phyloP scores from a whole-genome alignment of 1,140 invertebrate genomes.

The Penaeus indicus region DNA sequence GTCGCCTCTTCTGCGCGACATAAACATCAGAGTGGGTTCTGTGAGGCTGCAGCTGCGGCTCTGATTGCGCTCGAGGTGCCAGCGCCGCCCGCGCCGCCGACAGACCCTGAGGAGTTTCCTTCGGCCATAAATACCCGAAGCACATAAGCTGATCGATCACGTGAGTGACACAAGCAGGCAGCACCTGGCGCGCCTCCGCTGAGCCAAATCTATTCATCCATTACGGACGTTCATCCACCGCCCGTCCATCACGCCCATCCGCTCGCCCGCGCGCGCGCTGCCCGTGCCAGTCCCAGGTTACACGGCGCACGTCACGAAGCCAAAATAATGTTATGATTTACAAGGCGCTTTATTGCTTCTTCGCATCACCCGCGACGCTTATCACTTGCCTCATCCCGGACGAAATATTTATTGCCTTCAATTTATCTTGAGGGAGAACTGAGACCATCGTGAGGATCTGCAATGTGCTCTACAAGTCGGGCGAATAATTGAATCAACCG shows the following conservation, averaged over 20 bases:
- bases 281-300: background rate
- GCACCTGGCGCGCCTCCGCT: too few relatives aligned
- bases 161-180: too few relatives aligned
- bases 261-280: slow-evolving; percentile 5
- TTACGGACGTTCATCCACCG: background rate
- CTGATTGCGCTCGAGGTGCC: background rate
- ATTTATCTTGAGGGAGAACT: too few relatives aligned
- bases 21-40: slow-evolving; percentile 2
- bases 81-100: background rate
- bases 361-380: slow-evolving; percentile 15
- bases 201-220: too few relatives aligned
- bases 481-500: too few relatives aligned
- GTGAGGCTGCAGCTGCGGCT: background rate
- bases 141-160: too few relatives aligned
- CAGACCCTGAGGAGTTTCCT: too few relatives aligned
- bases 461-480: too few relatives aligned
- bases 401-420: slow-evolving; percentile 5
- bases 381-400: background rate
- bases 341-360: slow-evolving; percentile 1
- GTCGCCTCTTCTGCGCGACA: slow-evolving; percentile 17
- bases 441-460: too few relatives aligned
- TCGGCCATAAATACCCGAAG: too few relatives aligned
- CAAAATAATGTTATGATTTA: slow-evolving; percentile 22
- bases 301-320: too few relatives aligned
- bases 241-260: background rate